Evolutionary conservation across 1,140 invertebrate genomes (phyloP).

Genomic region (Schlechtendalia chinensis): DNA sequence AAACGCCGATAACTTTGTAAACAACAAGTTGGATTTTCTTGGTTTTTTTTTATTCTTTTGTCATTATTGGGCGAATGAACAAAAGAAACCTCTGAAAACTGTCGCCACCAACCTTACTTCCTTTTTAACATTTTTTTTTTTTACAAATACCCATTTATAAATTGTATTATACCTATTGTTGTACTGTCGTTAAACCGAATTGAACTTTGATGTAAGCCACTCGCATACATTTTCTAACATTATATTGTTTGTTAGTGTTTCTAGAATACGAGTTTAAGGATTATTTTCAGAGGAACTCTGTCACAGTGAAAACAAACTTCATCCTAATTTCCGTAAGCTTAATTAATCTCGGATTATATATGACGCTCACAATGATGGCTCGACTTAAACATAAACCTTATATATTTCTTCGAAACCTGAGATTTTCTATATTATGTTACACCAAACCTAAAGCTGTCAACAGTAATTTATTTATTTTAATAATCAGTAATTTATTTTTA

Average conservation of each 20-base stretch:
- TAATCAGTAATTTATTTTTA: too few relatives aligned
- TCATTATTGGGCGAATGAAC: neutral
- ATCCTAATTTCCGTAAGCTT: neutral
- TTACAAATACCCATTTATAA: neutral
- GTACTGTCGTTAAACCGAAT: neutral
- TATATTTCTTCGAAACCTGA: too few relatives aligned
- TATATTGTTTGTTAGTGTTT: conserved; percentile 1
- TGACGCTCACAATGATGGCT: neutral
- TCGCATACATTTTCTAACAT: conserved; percentile 9
- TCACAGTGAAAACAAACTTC: conserved; percentile 40
- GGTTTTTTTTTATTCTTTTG: neutral
- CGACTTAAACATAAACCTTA: neutral
- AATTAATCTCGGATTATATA: conserved; percentile 23
- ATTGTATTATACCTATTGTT: conserved; percentile 4
- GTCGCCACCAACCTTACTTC: too few relatives aligned
- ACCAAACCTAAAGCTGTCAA: too few relatives aligned
- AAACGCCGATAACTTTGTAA: neutral
- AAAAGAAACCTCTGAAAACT: neutral
- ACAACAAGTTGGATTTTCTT: neutral
- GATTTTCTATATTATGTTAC: too few relatives aligned
- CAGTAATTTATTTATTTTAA: too few relatives aligned
- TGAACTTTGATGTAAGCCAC: conserved; percentile 26
- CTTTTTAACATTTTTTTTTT: neutral
- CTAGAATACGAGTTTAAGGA: neutral
- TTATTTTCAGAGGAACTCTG: conserved; percentile 14